A percentile compares a stretch with the other conserved stretches of the same genome.
These are phyloP conservation scores for Heptranchias perlo DNA, from an alignment of 2,113 vertebrate genomes.

Conservation along the genomic window DNA sequence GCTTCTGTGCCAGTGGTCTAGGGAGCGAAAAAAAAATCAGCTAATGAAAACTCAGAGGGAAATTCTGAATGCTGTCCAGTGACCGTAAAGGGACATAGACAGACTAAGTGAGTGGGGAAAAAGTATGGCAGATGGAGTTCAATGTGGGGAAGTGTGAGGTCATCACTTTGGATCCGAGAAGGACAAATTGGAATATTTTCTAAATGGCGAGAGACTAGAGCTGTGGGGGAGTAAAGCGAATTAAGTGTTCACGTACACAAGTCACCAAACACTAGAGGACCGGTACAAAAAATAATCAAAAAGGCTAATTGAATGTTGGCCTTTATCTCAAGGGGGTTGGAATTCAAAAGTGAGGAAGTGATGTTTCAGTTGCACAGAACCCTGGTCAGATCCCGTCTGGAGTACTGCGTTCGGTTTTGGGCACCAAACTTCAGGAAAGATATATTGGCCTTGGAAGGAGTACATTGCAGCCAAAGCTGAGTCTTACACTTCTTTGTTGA, in stretches of 20 bases:
- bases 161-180: neutral
- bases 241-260: neutral
- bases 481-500: no score
- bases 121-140: neutral
- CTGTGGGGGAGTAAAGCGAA: neutral
- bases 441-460: neutral
- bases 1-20: neutral
- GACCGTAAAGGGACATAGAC: no score
- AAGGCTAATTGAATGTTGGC: neutral
- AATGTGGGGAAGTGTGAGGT: no score
- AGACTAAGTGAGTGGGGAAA: no score
- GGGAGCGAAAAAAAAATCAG: neutral
- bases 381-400: neutral
- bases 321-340: neutral
- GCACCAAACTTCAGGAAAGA: neutral
- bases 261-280: neutral
- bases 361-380: neutral
- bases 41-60: neutral
- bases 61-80: neutral
- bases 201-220: neutral
- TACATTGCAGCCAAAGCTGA: no score
- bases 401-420: neutral
- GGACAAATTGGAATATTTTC: no score
- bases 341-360: neutral
- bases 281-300: neutral